These are phyloP conservation scores for Neopipo cinnamomea DNA, from an alignment of 2,113 vertebrate genomes.

Conservation along the genomic window DNA sequence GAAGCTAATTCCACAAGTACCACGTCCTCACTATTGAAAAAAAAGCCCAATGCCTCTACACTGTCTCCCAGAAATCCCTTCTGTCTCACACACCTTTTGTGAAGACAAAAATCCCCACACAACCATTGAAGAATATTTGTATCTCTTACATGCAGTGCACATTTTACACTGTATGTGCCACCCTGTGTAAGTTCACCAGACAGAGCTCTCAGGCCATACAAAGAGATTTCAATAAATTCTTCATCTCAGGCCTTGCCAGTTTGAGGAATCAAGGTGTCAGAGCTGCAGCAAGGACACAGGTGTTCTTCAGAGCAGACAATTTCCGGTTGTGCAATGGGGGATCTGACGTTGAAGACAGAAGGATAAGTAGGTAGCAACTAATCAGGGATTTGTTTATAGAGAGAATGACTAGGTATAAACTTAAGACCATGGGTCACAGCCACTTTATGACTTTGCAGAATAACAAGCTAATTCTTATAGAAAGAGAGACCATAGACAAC, in stretches of 20 bases:
- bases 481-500: not conserved
- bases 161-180: not conserved
- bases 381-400: constrained; percentile 36
- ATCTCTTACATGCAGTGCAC: not conserved
- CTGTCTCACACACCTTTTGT: not conserved
- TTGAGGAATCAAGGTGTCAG: not conserved
- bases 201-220: not conserved
- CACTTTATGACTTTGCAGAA: constrained; percentile 27
- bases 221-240: not conserved
- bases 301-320: not conserved
- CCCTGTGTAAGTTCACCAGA: not conserved
- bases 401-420: constrained; percentile 21
- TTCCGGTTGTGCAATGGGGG: not conserved
- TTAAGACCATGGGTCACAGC: not conserved
- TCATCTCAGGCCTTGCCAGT: not conserved
- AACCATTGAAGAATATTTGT: not conserved
- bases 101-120: not conserved
- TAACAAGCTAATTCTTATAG: not conserved
- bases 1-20: not conserved
- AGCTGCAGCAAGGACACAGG: not conserved
- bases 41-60: not conserved
- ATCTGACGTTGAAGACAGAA: not conserved
- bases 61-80: not conserved
- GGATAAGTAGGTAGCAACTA: not conserved
- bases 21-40: fast-evolving